Evolutionary conservation across 2,797 vertebrate species (phyloP), one percentile per base, ranked within the genome.

Genomic region (Dryobates pubescens): DNA sequence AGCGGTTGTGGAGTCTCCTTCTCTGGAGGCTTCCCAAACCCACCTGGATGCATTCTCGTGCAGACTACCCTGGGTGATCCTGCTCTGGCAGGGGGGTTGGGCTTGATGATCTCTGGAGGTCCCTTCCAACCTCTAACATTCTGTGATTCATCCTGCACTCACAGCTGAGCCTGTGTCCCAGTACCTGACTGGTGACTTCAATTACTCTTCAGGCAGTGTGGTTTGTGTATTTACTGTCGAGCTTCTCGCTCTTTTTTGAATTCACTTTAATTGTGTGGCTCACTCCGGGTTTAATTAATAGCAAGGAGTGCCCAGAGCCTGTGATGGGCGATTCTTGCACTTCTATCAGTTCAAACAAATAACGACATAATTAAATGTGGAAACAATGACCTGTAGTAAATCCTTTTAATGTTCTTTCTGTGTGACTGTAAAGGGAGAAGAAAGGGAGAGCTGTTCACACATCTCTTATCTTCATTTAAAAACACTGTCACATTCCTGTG

Each of bases 101-200:
- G 23, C 47, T 12, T 10, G 3, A 22, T 49, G 6, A 23, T 23
- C 22, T 49, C 47, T 49, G 20, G 47, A 49, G 11, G 47, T 12
- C 47, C 47, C 47, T 49, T 49, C 47, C 47, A 49, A 49, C 47
- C 20, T 47, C 47, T 47, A 22, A 47, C 10, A 10, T 22, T 22
- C 22, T 22, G 12, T 22, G 47, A 49, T 23, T 22, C 20, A 23
- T 23, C 29, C 83, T 34, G 53, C 29, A 3, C 69, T 32, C 2
- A 0, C 43, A 62, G n/a, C 53, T 57, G 49, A 23, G 9, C 70
- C 58, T 13, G 3, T 7, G 22, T 15, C 62, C 68, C 61, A 54
- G 0, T 17, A 12, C 45, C 3, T 0, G 1, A 0, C 6, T 4
- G 49, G n/a, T 8, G 26, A 23, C 38, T 72, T 16, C 38, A 71